Evolutionary conservation across 2,113 vertebrate species (phyloP).

Genomic region (Cynocephalus volans): DNA sequence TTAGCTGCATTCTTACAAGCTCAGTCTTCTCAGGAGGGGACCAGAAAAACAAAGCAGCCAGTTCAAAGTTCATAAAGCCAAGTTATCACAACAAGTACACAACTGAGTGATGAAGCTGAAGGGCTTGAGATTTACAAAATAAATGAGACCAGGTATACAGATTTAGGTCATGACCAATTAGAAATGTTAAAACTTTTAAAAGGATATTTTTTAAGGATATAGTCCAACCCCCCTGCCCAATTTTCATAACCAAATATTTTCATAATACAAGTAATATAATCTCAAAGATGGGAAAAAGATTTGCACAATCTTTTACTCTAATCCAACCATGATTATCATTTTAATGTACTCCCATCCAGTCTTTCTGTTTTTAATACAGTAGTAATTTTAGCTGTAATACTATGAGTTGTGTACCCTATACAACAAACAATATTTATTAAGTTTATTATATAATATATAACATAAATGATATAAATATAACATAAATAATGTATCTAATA

Average conservation of each 20-base stretch:
- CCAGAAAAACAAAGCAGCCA: conserved; percentile 27
- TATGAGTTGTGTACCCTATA: neutral
- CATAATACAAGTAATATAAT: neutral
- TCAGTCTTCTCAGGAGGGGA: conserved; percentile 9
- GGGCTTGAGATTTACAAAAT: conserved; percentile 9
- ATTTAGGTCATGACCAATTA: neutral
- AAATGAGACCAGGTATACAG: neutral
- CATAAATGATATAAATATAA: neutral
- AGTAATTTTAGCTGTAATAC: conserved; percentile 19
- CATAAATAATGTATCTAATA: neutral
- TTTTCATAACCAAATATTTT: conserved; percentile 57
- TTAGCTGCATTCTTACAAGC: neutral
- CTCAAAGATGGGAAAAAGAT: neutral
- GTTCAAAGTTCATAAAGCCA: conserved; percentile 44
- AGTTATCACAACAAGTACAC: too few relatives aligned
- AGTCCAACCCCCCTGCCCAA: neutral
- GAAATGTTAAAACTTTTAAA: conserved; percentile 40
- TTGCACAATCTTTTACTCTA: neutral
- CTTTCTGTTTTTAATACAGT: conserved; percentile 42
- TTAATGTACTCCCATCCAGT: neutral
- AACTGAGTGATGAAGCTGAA: conserved; percentile 39
- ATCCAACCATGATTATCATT: conserved; percentile 5
- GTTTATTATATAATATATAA: neutral
- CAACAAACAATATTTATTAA: conserved; percentile 37
- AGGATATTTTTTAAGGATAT: neutral